Evolutionary conservation across 2,797 vertebrate genomes (phyloP).

Genomic region (Taenioides sp.): DNA sequence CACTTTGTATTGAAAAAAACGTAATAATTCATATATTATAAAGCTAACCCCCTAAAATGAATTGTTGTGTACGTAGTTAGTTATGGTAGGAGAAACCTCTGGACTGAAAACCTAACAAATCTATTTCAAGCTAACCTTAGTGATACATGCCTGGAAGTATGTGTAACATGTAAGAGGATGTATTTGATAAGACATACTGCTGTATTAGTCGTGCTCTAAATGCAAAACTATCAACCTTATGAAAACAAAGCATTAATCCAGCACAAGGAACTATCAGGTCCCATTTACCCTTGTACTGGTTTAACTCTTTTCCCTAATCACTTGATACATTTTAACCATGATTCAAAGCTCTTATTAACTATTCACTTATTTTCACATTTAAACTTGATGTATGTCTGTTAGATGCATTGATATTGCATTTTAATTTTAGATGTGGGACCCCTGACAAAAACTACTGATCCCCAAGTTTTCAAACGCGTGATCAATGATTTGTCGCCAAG

Average conservation of each 20-base stretch:
- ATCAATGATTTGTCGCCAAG: constrained; percentile 28
- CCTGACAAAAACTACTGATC: constrained; percentile 47
- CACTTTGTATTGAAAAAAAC: too few relatives aligned
- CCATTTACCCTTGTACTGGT: neutral
- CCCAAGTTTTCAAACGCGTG: constrained; percentile 21
- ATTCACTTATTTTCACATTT: neutral
- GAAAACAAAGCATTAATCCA: neutral
- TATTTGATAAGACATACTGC: neutral
- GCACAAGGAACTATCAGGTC: neutral
- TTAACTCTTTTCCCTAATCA: neutral
- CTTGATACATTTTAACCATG: neutral
- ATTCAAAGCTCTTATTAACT: neutral
- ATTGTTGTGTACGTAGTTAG: neutral
- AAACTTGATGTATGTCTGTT: neutral
- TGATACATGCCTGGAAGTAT: too few relatives aligned
- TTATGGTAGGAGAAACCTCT: neutral
- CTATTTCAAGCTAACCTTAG: too few relatives aligned
- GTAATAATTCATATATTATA: too few relatives aligned
- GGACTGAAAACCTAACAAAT: too few relatives aligned
- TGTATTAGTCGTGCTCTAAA: neutral
- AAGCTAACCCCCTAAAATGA: too few relatives aligned
- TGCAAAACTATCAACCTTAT: neutral
- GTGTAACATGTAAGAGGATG: too few relatives aligned
- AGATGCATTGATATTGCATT: neutral
- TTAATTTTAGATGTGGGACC: constrained; percentile 55